Conservation (phyloP, 2,888 invertebrate species). For the Hoplodrina ambigua region DNA sequence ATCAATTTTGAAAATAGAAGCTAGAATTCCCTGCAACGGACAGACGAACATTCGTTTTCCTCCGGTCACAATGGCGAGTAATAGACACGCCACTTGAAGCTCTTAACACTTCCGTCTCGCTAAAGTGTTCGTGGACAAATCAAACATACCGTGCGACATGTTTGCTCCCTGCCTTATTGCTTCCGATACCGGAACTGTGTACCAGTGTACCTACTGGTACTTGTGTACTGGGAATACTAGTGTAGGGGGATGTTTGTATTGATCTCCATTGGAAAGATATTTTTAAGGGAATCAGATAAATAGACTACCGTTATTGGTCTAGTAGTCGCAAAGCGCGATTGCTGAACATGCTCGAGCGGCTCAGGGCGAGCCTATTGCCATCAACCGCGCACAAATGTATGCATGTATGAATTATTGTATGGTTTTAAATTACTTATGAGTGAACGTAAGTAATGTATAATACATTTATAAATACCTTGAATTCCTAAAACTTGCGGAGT, state of each 20-base stretch:
- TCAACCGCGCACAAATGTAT: too few relatives aligned
- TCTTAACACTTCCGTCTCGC: constrained; percentile 14
- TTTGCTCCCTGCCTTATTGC: constrained; percentile 38
- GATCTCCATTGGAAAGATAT: constrained; percentile 2
- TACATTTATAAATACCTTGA: too few relatives aligned
- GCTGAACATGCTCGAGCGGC: too few relatives aligned
- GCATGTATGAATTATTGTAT: too few relatives aligned
- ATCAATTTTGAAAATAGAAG: too few relatives aligned
- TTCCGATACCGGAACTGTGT: constrained; percentile 29
- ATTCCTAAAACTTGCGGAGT: too few relatives aligned
- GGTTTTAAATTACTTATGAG: too few relatives aligned
- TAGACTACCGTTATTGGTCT: too few relatives aligned
- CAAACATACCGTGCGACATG: constrained; percentile 28
- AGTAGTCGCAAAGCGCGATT: too few relatives aligned
- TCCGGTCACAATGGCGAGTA: neutral
- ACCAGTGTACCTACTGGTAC: neutral
- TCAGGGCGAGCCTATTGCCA: too few relatives aligned
- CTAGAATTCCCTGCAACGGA: neutral
- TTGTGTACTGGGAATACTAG: constrained; percentile 14
- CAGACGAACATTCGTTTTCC: neutral
- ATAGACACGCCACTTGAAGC: constrained; percentile 7
- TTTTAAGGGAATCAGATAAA: neutral
- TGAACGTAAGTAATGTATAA: too few relatives aligned
- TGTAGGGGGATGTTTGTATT: constrained; percentile 14
- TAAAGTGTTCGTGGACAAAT: constrained; percentile 26